Evolutionary conservation across 2,888 invertebrate genomes (phyloP).

Genomic region (Gandaritis pyraliata): DNA sequence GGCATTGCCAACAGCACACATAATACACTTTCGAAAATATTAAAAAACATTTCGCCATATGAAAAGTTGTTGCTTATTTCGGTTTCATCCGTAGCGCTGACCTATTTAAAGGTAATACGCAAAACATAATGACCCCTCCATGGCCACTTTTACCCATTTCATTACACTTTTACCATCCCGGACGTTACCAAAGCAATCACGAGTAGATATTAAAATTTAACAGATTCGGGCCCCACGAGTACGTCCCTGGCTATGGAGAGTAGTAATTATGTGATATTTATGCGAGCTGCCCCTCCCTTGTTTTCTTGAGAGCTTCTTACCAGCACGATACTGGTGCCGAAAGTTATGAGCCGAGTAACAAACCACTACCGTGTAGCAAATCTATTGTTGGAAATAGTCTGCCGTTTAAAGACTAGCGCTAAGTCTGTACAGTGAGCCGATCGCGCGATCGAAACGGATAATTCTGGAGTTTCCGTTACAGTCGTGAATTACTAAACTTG

Average conservation of each 20-base stretch:
- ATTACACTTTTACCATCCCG: slow-evolving; percentile 23
- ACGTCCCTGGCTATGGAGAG: slow-evolving; percentile 54
- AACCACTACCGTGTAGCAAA: slow-evolving; percentile 20
- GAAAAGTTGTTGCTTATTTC: neutral
- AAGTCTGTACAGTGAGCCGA: neutral
- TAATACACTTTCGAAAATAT: no score
- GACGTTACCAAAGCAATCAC: slow-evolving; percentile 25
- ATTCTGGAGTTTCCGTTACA: slow-evolving; percentile 5
- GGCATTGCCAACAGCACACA: no score
- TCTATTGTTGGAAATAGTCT: neutral
- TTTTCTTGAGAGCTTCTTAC: slow-evolving; percentile 54
- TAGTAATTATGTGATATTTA: slow-evolving; percentile 74
- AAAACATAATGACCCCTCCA: slow-evolving; percentile 24
- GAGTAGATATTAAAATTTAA: slow-evolving; percentile 24
- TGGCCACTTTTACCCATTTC: slow-evolving; percentile 23
- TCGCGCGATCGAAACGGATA: neutral
- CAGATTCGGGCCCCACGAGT: slow-evolving; percentile 36
- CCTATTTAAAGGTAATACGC: slow-evolving; percentile 20
- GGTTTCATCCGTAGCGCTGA: slow-evolving; percentile 16
- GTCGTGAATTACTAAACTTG: slow-evolving; percentile 8
- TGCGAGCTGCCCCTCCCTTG: slow-evolving; percentile 57
- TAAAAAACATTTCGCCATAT: no score
- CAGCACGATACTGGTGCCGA: slow-evolving; percentile 58
- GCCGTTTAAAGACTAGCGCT: neutral
- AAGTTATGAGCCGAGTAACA: slow-evolving; percentile 44